Percentiles rank a stretch among this genome's conserved stretches.
These are phyloP conservation scores for Xestia sexstrigata DNA, from an alignment of 2,888 invertebrate species.

Conservation along the genomic window DNA sequence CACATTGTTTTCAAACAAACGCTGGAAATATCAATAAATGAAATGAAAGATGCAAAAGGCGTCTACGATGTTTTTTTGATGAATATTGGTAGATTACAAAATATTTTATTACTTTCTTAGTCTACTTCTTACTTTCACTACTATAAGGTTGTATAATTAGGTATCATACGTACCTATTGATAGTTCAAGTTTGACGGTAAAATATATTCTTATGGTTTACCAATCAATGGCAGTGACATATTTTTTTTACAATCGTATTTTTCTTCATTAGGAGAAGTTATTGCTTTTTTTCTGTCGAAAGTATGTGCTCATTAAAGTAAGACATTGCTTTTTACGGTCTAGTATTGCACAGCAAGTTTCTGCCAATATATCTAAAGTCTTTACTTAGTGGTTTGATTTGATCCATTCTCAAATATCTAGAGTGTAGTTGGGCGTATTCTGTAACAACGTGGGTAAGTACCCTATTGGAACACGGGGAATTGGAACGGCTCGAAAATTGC, in stretches of 20 bases:
- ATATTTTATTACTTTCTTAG: not conserved
- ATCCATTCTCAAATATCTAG: conserved; percentile 3
- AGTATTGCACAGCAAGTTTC: not conserved
- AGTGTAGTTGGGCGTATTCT: not conserved
- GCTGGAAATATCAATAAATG: not conserved
- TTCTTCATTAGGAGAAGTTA: not conserved
- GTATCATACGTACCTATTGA: not conserved
- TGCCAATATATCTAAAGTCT: not conserved
- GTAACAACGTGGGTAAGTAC: conserved; percentile 6
- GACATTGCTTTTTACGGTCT: not conserved
- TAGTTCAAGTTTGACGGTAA: too few species aligned
- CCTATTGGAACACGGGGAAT: conserved; percentile 36
- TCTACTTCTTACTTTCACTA: not conserved
- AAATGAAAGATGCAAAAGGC: not conserved
- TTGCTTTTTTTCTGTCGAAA: not conserved
- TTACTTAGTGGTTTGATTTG: conserved; percentile 5
- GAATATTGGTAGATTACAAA: not conserved
- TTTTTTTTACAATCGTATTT: not conserved
- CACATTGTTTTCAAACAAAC: conserved; percentile 4
- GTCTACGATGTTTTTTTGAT: not conserved
- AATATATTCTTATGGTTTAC: conserved; percentile 3
- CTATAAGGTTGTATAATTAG: not conserved
- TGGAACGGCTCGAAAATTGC: conserved; percentile 40
- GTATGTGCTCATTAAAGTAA: not conserved
- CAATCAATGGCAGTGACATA: not conserved